Percentiles rank a stretch among this genome's conserved stretches.
Conservation (phyloP, 2,113 vertebrate species). For the Erpornis zantholeuca region DNA sequence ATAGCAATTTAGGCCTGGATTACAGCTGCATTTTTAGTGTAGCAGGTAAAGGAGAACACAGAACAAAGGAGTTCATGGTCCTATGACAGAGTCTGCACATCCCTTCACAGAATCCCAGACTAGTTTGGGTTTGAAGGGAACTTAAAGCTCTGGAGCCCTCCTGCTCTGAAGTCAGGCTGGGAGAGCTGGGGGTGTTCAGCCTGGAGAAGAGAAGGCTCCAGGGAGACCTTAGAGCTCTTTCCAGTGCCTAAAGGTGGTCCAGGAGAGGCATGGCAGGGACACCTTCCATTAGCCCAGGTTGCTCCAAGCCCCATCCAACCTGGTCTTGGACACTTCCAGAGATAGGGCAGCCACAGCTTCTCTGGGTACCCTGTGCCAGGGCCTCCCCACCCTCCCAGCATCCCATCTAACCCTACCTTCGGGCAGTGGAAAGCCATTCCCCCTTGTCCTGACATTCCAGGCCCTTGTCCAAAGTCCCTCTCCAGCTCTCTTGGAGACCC, state of each 20-base stretch:
- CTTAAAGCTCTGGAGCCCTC: background rate
- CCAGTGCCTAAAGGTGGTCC: background rate
- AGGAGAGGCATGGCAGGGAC: background rate
- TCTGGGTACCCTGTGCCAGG: background rate
- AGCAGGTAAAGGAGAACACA: background rate
- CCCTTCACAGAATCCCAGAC: background rate
- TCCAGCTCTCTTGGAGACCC: background rate
- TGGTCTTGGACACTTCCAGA: background rate
- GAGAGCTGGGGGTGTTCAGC: background rate
- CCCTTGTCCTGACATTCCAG: background rate
- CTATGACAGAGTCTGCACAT: background rate
- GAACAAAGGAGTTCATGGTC: background rate
- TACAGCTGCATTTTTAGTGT: background rate
- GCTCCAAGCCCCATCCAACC: background rate
- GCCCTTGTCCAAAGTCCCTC: background rate
- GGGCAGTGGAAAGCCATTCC: background rate
- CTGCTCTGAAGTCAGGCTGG: background rate
- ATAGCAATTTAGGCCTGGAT: background rate
- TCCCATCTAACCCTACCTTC: background rate
- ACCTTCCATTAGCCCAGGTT: fast-evolving
- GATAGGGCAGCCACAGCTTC: background rate
- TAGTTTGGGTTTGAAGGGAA: background rate
- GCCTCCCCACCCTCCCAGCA: background rate
- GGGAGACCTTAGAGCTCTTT: background rate
- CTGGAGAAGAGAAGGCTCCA: background rate